Conservation (phyloP, 2,797 vertebrate species). For the Syngnathus rostellatus region DNA sequence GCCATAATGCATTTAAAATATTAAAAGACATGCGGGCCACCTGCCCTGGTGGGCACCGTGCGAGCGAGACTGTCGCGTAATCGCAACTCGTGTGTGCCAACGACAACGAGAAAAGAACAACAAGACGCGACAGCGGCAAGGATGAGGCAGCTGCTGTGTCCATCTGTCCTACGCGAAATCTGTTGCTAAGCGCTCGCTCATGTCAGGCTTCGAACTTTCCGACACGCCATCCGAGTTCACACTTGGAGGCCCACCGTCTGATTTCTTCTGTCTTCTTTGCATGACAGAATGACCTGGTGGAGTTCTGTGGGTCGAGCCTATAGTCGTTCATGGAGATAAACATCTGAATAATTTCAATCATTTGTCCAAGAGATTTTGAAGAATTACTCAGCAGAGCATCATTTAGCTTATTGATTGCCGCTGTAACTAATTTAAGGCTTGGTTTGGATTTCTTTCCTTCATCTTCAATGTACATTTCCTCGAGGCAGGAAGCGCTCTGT, state of each 20-base stretch:
- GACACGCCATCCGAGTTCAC: not conserved
- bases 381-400: too few relatives aligned
- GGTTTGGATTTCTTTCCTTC: constrained; percentile 11
- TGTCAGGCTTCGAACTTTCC: constrained; percentile 22
- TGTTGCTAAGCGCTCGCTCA: constrained; percentile 18
- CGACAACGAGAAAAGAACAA: constrained; percentile 9
- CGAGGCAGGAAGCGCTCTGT: constrained; percentile 27
- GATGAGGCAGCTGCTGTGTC: constrained; percentile 34
- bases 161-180: constrained; percentile 36
- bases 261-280: not conserved
- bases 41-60: not conserved
- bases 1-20: not conserved
- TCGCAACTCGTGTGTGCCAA: not conserved
- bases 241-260: constrained; percentile 5
- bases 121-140: constrained; percentile 30
- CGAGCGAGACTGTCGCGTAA: not conserved
- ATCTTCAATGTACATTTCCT: constrained; percentile 24
- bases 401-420: too few relatives aligned
- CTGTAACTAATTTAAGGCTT: constrained; percentile 4
- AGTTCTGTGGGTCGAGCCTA: not conserved
- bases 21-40: not conserved
- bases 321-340: not conserved
- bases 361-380: not conserved
- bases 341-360: not conserved
- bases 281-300: not conserved